Evolutionary conservation across 2,113 vertebrate species (phyloP).

Genomic region (Castor canadensis): DNA sequence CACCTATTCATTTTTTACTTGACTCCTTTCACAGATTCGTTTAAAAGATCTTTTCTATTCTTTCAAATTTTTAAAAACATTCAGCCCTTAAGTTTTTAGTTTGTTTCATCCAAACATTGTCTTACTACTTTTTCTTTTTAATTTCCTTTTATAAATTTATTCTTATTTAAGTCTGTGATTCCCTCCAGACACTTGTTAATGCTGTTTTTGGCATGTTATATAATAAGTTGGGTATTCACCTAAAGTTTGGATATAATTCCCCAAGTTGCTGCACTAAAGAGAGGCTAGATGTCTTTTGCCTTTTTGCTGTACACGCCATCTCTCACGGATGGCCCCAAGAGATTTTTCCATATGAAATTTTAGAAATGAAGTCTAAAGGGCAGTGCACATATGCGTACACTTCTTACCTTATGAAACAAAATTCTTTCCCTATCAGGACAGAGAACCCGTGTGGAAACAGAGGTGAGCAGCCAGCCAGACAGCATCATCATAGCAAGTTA

Average conservation of each 20-base stretch:
- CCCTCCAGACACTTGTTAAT: not conserved
- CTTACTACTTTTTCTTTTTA: not conserved
- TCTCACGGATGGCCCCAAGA: not conserved
- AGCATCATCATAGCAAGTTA: not conserved
- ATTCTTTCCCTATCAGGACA: not conserved
- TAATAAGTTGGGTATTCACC: not conserved
- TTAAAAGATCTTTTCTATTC: not conserved
- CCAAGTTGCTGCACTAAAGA: not conserved
- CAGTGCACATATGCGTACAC: not conserved
- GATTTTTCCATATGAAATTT: not conserved
- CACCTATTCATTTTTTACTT: not conserved
- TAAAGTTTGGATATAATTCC: not conserved
- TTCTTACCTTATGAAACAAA: not conserved
- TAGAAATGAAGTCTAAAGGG: slow-evolving; percentile 15
- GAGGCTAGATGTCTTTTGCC: not conserved
- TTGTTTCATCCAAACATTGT: not conserved
- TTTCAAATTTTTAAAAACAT: not conserved
- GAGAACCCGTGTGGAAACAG: not conserved
- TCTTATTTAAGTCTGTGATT: not conserved
- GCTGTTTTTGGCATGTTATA: not conserved
- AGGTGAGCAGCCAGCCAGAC: not conserved
- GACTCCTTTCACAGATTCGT: not conserved
- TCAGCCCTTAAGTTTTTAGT: not conserved
- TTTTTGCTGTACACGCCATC: not conserved
- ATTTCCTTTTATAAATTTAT: not conserved